These are phyloP conservation scores for Epizoanthus ramosus DNA, from an alignment of 92 coral and sea anemone species.

Conservation along the genomic window DNA sequence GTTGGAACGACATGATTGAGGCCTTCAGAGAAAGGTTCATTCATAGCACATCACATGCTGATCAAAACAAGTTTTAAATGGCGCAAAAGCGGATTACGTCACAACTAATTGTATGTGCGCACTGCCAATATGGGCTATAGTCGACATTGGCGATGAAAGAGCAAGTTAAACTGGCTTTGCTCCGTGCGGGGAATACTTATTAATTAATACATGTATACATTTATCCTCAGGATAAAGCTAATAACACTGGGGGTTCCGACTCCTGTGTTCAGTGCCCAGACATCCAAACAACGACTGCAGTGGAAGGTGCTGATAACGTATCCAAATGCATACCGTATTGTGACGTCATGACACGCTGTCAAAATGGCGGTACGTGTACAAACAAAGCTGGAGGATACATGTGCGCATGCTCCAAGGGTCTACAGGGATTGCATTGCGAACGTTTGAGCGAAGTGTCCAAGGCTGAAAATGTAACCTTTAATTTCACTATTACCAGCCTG, in stretches of 20 bases:
- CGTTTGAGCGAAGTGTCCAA: conserved; percentile 23
- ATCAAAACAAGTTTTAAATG: no score
- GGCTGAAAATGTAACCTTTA: conserved; percentile 44
- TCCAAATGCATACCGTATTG: conserved; percentile 58
- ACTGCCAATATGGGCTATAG: no score
- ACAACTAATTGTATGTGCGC: no score
- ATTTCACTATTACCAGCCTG: conserved; percentile 26
- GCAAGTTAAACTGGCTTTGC: no score
- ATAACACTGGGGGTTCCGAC: conserved; percentile 15
- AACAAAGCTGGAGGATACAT: conserved; percentile 41
- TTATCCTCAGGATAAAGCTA: conserved; percentile 16
- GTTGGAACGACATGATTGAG: no score
- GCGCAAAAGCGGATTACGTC: no score
- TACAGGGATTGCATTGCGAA: conserved; percentile 46
- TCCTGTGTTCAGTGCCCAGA: conserved; percentile 48
- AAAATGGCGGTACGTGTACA: conserved; percentile 53
- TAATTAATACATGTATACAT: background rate
- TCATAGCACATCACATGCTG: no score
- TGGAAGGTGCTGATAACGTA: conserved; percentile 27
- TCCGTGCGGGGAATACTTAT: no score
- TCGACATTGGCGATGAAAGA: no score
- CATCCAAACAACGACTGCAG: conserved; percentile 45
- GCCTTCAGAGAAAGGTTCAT: no score
- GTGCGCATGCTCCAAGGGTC: conserved; percentile 46
- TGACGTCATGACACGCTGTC: conserved; percentile 45